Evolutionary conservation across 2,797 vertebrate species (phyloP), one percentile per base, ranked within the genome.

Genomic region (Xenops minutus): DNA sequence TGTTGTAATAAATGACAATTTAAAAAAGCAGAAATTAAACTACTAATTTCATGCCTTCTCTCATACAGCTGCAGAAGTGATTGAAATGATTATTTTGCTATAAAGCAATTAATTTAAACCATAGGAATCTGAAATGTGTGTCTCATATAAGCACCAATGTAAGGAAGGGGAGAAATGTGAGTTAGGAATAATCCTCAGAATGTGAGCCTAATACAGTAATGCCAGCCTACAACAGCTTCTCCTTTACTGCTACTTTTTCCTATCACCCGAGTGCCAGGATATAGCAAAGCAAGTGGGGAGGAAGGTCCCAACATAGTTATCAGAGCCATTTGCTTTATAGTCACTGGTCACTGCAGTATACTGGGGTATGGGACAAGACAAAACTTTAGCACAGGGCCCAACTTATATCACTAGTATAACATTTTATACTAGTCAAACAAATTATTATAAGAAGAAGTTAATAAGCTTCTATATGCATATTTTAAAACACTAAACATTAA

Each of bases 111-210:
- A 62, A 85, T 71, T 74, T 77, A 80, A 89, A 61, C 27, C 18
- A 20, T 37, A 48, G 0, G 5, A 43, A 83, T 68, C 29, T 52
- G 44, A 91, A 95, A 85, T n/a, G 44, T 0, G 0, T 16, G 30
- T n/a, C 56, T 83, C 2, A 0, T 67, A 19, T 21, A 77, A 49
- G 22, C 30, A 83, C 10, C 0, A 0, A 7, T n/a, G 9, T 34
- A 55, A 46, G 14, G 3, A 29, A 9, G 6, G 23, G 16, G 46
- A 14, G 17, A 10, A 68, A 77, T 14, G 7, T 27, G 14, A 56
- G 12, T 27, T 71, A 64, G 24, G n/a, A 77, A 55, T 37, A 69
- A 58, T 23, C 37, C 55, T 56, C 63, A 69, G 55, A 85, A 66
- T 58, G 49, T 18, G 2, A 3, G 1, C 7, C 59, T 56, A 41